phyloP scores from a whole-genome alignment of 2,797 vertebrate species.

The Hemitrygon akajei region DNA sequence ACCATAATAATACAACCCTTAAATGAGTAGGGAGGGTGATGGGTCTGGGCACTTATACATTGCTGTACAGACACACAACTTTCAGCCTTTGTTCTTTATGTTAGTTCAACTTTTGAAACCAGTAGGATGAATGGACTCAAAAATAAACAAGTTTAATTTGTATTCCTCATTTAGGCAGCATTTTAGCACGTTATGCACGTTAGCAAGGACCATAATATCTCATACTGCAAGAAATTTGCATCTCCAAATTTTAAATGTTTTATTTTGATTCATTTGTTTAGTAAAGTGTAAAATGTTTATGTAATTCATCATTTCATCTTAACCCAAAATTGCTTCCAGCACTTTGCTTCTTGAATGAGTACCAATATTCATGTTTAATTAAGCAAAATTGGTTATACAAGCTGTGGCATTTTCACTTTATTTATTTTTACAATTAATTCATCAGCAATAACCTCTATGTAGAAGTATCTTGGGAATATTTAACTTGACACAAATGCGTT shows the following conservation, averaged over 20 bases:
- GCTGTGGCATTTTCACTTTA: neutral
- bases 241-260: neutral
- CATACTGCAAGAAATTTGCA: neutral
- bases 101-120: neutral
- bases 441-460: neutral
- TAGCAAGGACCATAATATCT: neutral
- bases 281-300: neutral
- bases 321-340: neutral
- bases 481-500: neutral
- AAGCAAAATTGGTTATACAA: neutral
- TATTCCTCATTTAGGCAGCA: neutral
- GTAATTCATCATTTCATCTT: neutral
- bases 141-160: neutral
- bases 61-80: neutral
- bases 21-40: neutral
- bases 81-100: neutral
- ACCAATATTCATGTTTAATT: neutral
- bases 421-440: neutral
- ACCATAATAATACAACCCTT: neutral
- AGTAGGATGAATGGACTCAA: neutral
- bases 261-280: neutral
- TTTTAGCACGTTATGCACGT: neutral
- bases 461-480: neutral
- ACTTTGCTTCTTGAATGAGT: neutral
- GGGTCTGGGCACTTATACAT: too few species aligned